Evolutionary conservation across 2,888 invertebrate species (phyloP).

Genomic region (Slavum lentiscoides): DNA sequence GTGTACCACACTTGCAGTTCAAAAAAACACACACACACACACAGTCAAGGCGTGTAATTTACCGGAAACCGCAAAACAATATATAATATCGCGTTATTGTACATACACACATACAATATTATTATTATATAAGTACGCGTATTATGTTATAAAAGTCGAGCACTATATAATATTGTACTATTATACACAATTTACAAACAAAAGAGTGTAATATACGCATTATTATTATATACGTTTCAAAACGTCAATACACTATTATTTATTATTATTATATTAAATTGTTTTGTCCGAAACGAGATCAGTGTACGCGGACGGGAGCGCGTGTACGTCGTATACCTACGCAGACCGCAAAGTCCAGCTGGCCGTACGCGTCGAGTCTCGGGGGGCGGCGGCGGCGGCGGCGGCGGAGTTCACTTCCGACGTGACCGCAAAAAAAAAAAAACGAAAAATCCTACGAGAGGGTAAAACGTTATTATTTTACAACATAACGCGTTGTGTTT

Average conservation of each 20-base stretch:
- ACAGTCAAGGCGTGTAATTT: slow-evolving; percentile 47
- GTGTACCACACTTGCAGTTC: no score
- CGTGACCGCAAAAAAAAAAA: slow-evolving; percentile 46
- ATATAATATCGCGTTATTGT: background rate
- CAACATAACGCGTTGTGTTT: background rate
- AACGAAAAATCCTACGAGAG: slow-evolving; percentile 4
- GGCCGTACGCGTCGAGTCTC: no score
- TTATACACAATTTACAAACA: slow-evolving; percentile 7
- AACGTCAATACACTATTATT: slow-evolving; percentile 30
- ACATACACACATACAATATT: no score
- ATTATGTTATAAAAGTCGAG: no score
- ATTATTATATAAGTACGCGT: no score
- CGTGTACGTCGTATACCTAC: no score
- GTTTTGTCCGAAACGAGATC: slow-evolving; percentile 50
- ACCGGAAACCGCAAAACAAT: slow-evolving; percentile 53
- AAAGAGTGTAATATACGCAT: slow-evolving; percentile 31
- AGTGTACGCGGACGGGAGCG: no score
- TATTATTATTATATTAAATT: slow-evolving; percentile 41
- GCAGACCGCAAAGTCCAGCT: slow-evolving; percentile 48
- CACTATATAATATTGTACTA: background rate
- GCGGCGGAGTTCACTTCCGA: slow-evolving; percentile 43
- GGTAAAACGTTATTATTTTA: slow-evolving; percentile 24
- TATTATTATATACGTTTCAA: slow-evolving; percentile 8
- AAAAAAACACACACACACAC: background rate
- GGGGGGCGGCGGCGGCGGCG: background rate